phyloP scores from a whole-genome alignment of 2,888 invertebrate genomes.

The Chrysolina oricalcia region DNA sequence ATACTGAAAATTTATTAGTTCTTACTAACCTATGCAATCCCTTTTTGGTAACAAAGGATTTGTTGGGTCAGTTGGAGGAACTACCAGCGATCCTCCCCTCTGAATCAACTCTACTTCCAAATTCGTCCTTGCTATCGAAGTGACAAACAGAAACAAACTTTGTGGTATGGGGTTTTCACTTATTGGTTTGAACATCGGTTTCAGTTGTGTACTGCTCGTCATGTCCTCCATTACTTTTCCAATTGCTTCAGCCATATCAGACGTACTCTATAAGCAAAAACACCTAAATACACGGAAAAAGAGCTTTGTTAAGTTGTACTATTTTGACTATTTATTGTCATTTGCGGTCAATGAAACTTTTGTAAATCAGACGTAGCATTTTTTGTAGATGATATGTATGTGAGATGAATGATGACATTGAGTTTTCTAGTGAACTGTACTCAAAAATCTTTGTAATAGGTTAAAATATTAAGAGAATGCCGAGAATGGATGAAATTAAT shows the following conservation, averaged over 20 bases:
- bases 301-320: background rate
- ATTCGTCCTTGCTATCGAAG: conserved; percentile 92
- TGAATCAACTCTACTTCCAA: conserved; percentile 94
- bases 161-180: conserved; percentile 78
- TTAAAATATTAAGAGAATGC: too few species aligned
- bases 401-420: too few species aligned
- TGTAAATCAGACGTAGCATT: too few species aligned
- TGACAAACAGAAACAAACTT: conserved; percentile 89
- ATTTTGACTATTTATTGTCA: too few species aligned
- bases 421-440: too few species aligned
- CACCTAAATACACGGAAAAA: background rate
- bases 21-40: conserved; percentile 82
- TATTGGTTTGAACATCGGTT: conserved; percentile 85
- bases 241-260: conserved; percentile 89
- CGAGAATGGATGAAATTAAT: too few species aligned
- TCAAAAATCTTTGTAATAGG: too few species aligned
- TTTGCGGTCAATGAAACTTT: too few species aligned
- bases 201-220: conserved; percentile 89
- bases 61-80: conserved; percentile 67
- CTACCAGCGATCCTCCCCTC: conserved; percentile 84
- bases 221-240: conserved; percentile 96
- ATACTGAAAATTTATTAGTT: background rate
- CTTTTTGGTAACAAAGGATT: conserved; percentile 83
- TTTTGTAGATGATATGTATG: too few species aligned
- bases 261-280: conserved; percentile 74